Evolutionary conservation across 2,888 invertebrate genomes (phyloP), one percentile per base, ranked within the genome.

Genomic region (Mythimna vitellina): DNA sequence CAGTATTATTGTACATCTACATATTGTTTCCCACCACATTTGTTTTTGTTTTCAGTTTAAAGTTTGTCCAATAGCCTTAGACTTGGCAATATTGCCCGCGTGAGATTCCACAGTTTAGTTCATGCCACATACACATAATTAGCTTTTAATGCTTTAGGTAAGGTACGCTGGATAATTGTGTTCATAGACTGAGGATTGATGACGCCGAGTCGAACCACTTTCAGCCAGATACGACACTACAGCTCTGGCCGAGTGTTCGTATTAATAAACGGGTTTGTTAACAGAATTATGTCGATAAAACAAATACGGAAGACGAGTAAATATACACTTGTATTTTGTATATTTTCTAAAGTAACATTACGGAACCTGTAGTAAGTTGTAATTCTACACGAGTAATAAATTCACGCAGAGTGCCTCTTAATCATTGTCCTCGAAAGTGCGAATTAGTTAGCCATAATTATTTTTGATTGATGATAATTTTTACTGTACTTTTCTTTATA

Each of bases 121-220:
- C 91, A 96, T 95, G 96, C 96, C 95, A 95, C 96, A 92, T 95
- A 94, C 92, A 95, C 92, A 94, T 89, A 93, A 92, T 92, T 96
- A 96, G 96, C 95, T 96, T 96, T 83, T 96, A 96, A 95, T 91
- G 96, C 96, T 96, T 95, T 96, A 95, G 95, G 85, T 96, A 96
- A 96, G 96, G 92, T 95, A 94, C 91, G 95, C 94, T 94, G 95
- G 93, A 93, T 94, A 92, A 95, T 95, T 96, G 96, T 96, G 96
- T 95, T 96, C 94, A 96, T 94, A 94, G 95, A 95, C 94, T 95
- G 96, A 96, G 89, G 90, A 82, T 78, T 57, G 89, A 88, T 81
- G 85, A 80, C 82, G 81, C 73, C 62, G 86, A 84, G 80, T 83
- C 77, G 82, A 83, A 70, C 76, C 74, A 76, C 80, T 69, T 66